Base-by-base conservation (phyloP, 92 coral and sea anemone species). In the Parazoanthus swiftii region DNA sequence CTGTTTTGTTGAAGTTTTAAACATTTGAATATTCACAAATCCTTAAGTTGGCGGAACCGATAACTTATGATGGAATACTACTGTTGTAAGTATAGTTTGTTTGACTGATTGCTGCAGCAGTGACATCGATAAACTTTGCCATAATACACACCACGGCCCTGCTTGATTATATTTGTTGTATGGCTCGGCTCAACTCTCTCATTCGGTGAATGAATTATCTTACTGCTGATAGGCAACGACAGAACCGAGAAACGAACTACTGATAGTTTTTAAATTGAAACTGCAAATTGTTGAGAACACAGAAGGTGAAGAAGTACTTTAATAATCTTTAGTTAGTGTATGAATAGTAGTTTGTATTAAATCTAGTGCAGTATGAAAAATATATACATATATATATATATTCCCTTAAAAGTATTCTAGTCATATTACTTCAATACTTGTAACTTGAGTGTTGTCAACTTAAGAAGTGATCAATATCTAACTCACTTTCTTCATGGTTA, bases 71-170 rank as follows among this genome's bases (percentile, higher is more conserved):
- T 84, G 87, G 87, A 48, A 48, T 37, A 74, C 25, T 71, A 46
- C 56, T 39, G 44, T n/a, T 25, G 87, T 84, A 84, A 84, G 87
- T 84, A 70, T 38, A 48, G 65, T 33, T 83, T 51, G 16, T 83
- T 84, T 84, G 65, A 50, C 23, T 74, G 65, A n/a, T 84, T 72
- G 43, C 48, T 48, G 75, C 87, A 70, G 29, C 65, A 48, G 87
- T 44, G 29, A 7, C 25, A 70, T 44, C 71, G 21, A 84, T 71
- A 26, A 71, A 54, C 43, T 70, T 66, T 43, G 59, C 50, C 10
- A 71, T 82, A 82, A 82, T 82, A n/a, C 15, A 82, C 75, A 67
- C 14, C 46, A 74, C 87, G 71, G 18, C 33, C 71, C 87, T 29
- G 58, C 63, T 48, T 84, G 78, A 70, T 29, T 26, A 18, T 70